These are phyloP conservation scores for Lepidochrysops patricia DNA, from an alignment of 2,888 invertebrate genomes.

Conservation along the genomic window DNA sequence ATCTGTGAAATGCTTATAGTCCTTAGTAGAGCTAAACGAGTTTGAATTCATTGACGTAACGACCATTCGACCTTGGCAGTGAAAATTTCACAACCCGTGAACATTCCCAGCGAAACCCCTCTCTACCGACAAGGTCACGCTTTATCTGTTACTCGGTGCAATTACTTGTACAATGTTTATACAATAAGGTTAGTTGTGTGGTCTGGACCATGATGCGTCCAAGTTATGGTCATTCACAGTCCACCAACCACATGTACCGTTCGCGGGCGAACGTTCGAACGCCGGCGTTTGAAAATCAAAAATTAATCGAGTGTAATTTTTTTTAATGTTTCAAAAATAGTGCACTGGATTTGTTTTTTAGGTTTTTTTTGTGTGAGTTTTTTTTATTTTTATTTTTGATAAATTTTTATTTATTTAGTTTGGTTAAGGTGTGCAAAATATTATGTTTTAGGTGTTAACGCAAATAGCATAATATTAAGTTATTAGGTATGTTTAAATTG, in stretches of 20 bases:
- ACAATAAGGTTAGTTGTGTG: background rate
- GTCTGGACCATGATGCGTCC: constrained; percentile 23
- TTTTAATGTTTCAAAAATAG: constrained; percentile 14
- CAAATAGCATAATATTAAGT: too few species aligned
- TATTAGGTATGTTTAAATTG: too few species aligned
- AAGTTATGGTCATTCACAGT: constrained; percentile 53
- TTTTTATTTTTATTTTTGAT: constrained; percentile 7
- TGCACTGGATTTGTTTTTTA: constrained; percentile 16
- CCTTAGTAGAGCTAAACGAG: too few species aligned
- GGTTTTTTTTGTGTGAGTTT: constrained; percentile 15
- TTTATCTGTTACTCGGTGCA: background rate
- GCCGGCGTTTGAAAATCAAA: constrained; percentile 31
- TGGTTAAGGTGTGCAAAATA: too few species aligned
- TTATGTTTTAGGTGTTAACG: too few species aligned
- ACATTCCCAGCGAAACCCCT: background rate
- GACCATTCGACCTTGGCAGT: background rate
- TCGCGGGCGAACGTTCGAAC: constrained; percentile 44
- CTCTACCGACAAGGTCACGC: background rate
- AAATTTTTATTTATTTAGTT: background rate
- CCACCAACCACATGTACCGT: constrained; percentile 45
- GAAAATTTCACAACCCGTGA: background rate
- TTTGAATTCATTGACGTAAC: background rate
- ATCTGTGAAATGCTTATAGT: too few species aligned
- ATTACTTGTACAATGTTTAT: background rate
- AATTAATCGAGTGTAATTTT: constrained; percentile 18